Evolutionary conservation across 2,888 invertebrate species (phyloP).

Genomic region (Nomada fucata): DNA sequence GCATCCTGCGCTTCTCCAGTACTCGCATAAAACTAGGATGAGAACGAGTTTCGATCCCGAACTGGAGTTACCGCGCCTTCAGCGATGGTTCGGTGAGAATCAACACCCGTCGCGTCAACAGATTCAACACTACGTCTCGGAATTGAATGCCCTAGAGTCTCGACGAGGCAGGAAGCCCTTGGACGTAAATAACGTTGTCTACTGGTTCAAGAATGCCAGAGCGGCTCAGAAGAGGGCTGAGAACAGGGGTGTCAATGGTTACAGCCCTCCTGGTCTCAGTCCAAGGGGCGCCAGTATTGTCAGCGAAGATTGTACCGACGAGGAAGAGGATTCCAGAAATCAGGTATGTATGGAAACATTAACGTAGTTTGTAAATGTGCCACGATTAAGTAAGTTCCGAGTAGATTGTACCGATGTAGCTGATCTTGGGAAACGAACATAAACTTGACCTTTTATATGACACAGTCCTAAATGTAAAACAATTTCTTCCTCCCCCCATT

Average conservation of each 20-base stretch:
- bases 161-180: constrained; percentile 96
- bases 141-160: constrained; percentile 96
- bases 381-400: neutral
- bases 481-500: neutral
- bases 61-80: constrained; percentile 96
- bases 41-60: constrained; percentile 98
- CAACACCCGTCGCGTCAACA: constrained; percentile 98
- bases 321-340: constrained; percentile 85
- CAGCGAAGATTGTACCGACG: constrained; percentile 83
- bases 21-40: constrained; percentile 94
- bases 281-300: constrained; percentile 83
- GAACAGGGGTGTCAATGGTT: constrained; percentile 84
- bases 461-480: neutral
- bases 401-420: neutral
- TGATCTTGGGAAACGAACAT: too few relatives aligned
- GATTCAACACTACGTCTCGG: constrained; percentile 97
- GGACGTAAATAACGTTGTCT: constrained; percentile 97
- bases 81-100: constrained; percentile 98
- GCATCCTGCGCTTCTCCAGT: constrained; percentile 89
- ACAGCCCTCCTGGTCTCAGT: constrained; percentile 83
- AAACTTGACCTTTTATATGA: too few relatives aligned
- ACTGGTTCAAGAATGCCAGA: constrained; percentile 99
- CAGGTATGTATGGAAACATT: constrained; percentile 76
- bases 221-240: constrained; percentile 97
- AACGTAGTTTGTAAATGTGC: neutral